These are phyloP conservation scores for Leptopterna dolabrata DNA, from an alignment of 2,888 invertebrate genomes.

Conservation along the genomic window DNA sequence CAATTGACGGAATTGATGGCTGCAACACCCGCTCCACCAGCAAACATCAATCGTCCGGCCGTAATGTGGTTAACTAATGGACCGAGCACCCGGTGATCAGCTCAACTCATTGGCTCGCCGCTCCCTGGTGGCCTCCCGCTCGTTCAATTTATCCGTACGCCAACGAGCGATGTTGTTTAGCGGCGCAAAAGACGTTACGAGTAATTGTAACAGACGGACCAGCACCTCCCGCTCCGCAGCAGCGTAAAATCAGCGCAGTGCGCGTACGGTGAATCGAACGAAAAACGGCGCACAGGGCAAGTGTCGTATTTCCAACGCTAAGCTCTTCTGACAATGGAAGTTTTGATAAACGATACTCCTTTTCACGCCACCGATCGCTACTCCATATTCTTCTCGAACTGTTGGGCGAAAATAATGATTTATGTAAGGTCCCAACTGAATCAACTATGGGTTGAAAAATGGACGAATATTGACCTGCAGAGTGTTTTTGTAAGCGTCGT, in stretches of 20 bases:
- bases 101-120: slow-evolving; percentile 10
- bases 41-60: not conserved
- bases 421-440: too few relatives aligned
- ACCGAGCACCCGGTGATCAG: slow-evolving; percentile 1
- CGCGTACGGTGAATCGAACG: not conserved
- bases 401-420: not conserved
- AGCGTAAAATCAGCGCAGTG: not conserved
- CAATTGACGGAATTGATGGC: slow-evolving; percentile 2
- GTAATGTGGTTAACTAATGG: slow-evolving; percentile 29
- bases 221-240: not conserved
- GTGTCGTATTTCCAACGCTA: not conserved
- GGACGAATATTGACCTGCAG: too few relatives aligned
- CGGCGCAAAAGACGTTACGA: not conserved
- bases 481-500: too few relatives aligned
- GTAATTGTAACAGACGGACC: not conserved
- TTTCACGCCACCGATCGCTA: not conserved
- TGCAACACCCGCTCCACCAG: not conserved
- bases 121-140: not conserved
- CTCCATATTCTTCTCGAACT: not conserved
- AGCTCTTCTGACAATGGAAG: not conserved
- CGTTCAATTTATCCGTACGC: not conserved
- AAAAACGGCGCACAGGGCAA: not conserved
- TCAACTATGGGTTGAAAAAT: too few relatives aligned
- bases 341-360: not conserved
- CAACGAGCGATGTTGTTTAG: too few relatives aligned